A percentile compares a stretch with the other conserved stretches of the same genome.
These are phyloP conservation scores for Takifugu rubripes DNA, from an alignment of 2,797 vertebrate genomes.

Conservation along the genomic window DNA sequence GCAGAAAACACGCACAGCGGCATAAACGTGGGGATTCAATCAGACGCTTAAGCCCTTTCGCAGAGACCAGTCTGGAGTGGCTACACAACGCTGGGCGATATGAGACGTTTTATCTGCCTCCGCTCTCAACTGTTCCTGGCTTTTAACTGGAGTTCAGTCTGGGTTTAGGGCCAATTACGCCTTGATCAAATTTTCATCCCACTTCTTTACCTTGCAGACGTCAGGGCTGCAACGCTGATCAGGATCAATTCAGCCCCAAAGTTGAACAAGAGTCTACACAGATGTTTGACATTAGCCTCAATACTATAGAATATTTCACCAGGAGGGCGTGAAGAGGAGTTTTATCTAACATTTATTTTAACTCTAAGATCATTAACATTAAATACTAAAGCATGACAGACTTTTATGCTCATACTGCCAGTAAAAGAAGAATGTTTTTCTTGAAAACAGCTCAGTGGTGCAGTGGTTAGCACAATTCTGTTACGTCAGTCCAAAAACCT, in stretches of 20 bases:
- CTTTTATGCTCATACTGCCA: neutral
- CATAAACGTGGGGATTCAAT: neutral
- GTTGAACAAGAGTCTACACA: neutral
- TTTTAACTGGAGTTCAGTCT: neutral
- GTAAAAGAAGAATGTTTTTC: too few relatives aligned
- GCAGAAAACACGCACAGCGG: too few relatives aligned
- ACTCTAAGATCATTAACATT: too few relatives aligned
- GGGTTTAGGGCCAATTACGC: neutral
- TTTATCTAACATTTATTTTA: too few relatives aligned
- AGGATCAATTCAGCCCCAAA: neutral
- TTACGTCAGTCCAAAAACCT: too few relatives aligned
- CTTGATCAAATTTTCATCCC: neutral
- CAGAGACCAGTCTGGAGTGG: neutral
- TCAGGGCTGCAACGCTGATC: neutral
- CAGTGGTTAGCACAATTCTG: too few relatives aligned
- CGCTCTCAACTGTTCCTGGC: neutral
- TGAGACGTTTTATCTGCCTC: neutral
- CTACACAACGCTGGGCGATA: neutral
- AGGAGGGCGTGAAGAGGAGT: too few relatives aligned
- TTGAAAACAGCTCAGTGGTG: too few relatives aligned
- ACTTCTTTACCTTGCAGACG: neutral
- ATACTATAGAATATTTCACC: too few relatives aligned
- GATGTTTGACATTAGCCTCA: neutral
- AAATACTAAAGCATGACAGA: neutral
- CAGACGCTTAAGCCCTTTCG: neutral